Evolutionary conservation across 2,888 invertebrate genomes (phyloP).

Genomic region (Chromoteleia sp.): DNA sequence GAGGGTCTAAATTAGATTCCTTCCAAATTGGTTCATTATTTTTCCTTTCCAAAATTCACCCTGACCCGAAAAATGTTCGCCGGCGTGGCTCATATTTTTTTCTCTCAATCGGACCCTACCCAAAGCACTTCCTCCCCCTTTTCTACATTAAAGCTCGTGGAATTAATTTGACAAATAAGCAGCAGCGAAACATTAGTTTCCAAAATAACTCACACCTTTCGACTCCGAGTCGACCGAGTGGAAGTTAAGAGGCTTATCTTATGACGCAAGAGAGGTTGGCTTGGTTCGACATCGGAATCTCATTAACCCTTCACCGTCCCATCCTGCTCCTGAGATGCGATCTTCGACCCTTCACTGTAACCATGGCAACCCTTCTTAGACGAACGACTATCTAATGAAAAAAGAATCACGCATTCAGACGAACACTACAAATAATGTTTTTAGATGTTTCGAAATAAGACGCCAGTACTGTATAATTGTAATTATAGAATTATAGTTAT

Average conservation of each 20-base stretch:
- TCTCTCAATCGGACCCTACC: not conserved
- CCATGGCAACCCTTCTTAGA: constrained; percentile 70
- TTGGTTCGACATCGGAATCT: constrained; percentile 70
- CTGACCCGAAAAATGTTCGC: constrained; percentile 24
- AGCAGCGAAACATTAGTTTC: constrained; percentile 43
- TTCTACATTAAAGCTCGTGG: no score
- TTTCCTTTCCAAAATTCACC: constrained; percentile 22
- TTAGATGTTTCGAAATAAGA: not conserved
- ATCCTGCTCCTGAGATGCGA: constrained; percentile 54
- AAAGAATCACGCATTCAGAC: constrained; percentile 56
- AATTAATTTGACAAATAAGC: constrained; percentile 50
- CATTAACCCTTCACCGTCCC: constrained; percentile 71
- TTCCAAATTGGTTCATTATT: constrained; percentile 22
- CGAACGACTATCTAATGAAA: constrained; percentile 68
- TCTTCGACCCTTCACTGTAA: constrained; percentile 71
- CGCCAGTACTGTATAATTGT: no score
- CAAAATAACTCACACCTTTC: constrained; percentile 34
- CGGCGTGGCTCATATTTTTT: constrained; percentile 8
- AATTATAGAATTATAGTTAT: no score
- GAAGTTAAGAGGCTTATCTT: constrained; percentile 60
- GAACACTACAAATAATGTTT: constrained; percentile 35
- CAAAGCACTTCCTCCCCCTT: constrained; percentile 7
- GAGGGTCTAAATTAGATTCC: constrained; percentile 15
- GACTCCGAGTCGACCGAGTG: constrained; percentile 17
- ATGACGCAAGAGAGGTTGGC: constrained; percentile 56